Conservation (phyloP, 2,797 vertebrate species). For the Sparus aurata region DNA sequence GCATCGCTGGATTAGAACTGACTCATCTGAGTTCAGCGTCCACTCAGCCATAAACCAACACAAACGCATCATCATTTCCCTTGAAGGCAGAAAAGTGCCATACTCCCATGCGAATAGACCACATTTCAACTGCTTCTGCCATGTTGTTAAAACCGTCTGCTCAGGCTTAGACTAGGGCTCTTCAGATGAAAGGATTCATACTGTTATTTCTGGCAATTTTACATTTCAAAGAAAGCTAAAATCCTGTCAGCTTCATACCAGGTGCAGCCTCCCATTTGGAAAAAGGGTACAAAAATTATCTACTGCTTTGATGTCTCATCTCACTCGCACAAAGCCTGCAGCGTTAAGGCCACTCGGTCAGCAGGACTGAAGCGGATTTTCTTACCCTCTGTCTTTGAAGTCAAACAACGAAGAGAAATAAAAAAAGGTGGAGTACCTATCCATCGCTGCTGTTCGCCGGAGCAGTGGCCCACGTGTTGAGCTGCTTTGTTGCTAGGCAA, state of each 20-base stretch:
- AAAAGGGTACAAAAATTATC: slow-evolving; percentile 14
- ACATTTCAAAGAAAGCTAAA: slow-evolving; percentile 57
- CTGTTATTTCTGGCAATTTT: slow-evolving; percentile 35
- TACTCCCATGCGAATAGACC: slow-evolving; percentile 25
- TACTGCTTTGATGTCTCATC: slow-evolving; percentile 61
- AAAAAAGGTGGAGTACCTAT: slow-evolving; percentile 65
- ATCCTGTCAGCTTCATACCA: slow-evolving; percentile 20
- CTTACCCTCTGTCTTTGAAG: slow-evolving; percentile 52
- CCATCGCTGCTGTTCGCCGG: slow-evolving; percentile 44
- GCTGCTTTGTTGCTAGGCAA: slow-evolving; percentile 84
- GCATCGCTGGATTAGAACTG: slow-evolving; percentile 53
- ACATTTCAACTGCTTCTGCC: slow-evolving; percentile 36
- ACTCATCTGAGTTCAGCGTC: slow-evolving; percentile 63
- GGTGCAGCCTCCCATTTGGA: slow-evolving; percentile 7
- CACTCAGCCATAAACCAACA: slow-evolving; percentile 52
- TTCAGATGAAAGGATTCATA: slow-evolving; percentile 42
- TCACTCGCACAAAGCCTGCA: slow-evolving; percentile 12
- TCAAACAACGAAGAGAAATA: slow-evolving; percentile 35
- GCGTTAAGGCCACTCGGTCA: slow-evolving; percentile 16
- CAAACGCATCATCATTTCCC: slow-evolving; percentile 51
- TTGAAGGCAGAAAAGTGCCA: slow-evolving; percentile 36
- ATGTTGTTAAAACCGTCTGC: background rate
- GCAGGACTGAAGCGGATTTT: slow-evolving; percentile 25
- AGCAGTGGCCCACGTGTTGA: slow-evolving; percentile 71
- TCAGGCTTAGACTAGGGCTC: slow-evolving; percentile 10